Evolutionary conservation across 2,797 vertebrate genomes (phyloP).

Genomic region (Spea hammondii): DNA sequence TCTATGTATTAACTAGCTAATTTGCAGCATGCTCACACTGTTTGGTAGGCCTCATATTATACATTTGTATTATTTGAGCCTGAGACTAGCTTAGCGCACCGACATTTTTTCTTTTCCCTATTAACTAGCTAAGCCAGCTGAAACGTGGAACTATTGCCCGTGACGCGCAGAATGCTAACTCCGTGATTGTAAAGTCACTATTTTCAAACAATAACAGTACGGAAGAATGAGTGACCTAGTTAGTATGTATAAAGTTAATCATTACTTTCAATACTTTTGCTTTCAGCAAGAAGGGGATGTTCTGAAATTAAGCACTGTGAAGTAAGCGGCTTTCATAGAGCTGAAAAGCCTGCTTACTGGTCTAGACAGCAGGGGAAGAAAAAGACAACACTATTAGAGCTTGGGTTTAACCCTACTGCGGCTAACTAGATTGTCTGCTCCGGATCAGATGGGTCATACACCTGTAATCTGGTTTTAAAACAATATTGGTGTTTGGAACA

Average conservation of each 20-base stretch:
- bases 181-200: too few relatives aligned
- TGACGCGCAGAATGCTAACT: not conserved
- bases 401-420: slow-evolving; percentile 9
- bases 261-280: slow-evolving; percentile 36
- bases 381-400: not conserved
- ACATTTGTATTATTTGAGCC: too few relatives aligned
- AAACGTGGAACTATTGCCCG: too few relatives aligned
- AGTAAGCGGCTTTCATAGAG: slow-evolving; percentile 42
- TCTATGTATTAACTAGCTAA: too few relatives aligned
- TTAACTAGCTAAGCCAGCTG: too few relatives aligned
- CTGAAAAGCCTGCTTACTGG: slow-evolving; percentile 46
- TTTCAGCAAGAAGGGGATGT: slow-evolving; percentile 37
- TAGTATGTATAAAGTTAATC: slow-evolving; percentile 12
- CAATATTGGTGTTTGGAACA: too few relatives aligned
- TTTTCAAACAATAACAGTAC: too few relatives aligned
- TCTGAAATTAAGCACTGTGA: slow-evolving; percentile 30
- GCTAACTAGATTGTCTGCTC: slow-evolving; percentile 8
- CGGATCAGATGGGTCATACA: slow-evolving; percentile 12
- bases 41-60: too few relatives aligned
- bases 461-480: not conserved
- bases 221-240: not conserved
- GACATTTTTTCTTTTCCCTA: too few relatives aligned
- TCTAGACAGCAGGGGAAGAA: slow-evolving; percentile 40
- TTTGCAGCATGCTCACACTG: too few relatives aligned
- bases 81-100: too few relatives aligned